A percentile compares a stretch with the other conserved stretches of the same genome.
These are phyloP conservation scores for Pocillopora damicornis DNA, from an alignment of 64 coral and sea anemone species.

Conservation along the genomic window DNA sequence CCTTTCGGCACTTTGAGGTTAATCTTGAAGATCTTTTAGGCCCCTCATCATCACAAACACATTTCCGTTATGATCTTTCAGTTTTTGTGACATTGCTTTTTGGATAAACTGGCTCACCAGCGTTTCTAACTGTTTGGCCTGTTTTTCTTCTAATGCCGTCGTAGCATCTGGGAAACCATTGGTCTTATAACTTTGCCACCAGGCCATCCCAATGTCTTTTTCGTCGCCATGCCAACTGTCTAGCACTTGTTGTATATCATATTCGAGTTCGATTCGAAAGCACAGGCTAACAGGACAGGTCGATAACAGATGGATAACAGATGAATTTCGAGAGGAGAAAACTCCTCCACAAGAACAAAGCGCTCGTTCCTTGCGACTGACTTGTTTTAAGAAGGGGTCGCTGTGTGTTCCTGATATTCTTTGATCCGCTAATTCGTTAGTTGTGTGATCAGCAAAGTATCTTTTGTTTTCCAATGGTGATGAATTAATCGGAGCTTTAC, in stretches of 20 bases:
- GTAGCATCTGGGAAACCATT: neutral
- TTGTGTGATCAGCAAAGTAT: neutral
- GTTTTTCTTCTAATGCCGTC: neutral
- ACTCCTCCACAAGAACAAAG: conserved; percentile 9
- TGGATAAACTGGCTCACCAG: neutral
- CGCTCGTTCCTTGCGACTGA: neutral
- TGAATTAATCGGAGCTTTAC: neutral
- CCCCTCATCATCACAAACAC: neutral
- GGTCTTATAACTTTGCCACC: conserved; percentile 19
- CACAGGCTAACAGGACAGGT: conserved; percentile 2
- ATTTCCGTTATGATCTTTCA: neutral
- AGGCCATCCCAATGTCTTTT: neutral
- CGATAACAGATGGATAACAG: neutral
- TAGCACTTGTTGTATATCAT: neutral
- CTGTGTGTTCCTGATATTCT: neutral
- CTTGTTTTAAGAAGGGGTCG: neutral
- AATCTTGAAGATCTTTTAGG: neutral
- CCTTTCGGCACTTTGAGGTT: neutral
- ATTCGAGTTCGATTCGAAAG: conserved; percentile 20
- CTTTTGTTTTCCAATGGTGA: neutral
- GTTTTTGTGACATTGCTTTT: neutral
- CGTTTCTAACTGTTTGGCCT: neutral
- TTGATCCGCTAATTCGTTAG: neutral
- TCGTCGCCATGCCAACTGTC: conserved; percentile 16
- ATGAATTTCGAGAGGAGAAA: neutral